Evolutionary conservation across 2,113 vertebrate genomes (phyloP).

Genomic region (Upupa epops): DNA sequence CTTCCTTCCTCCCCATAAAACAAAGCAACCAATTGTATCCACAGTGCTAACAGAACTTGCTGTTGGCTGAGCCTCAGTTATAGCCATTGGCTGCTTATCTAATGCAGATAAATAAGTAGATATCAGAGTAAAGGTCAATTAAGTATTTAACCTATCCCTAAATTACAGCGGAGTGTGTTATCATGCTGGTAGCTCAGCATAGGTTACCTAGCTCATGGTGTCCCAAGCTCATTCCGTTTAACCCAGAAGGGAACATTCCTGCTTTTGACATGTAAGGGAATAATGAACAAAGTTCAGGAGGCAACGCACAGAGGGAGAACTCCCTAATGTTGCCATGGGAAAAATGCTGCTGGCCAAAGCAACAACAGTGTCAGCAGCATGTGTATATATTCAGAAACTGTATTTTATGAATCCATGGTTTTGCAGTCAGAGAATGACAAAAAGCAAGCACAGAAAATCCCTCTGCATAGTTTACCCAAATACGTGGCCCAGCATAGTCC

Average conservation of each 20-base stretch:
- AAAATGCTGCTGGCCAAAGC: slow-evolving; percentile 36
- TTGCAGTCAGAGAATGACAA: not conserved
- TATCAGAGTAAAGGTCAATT: slow-evolving; percentile 58
- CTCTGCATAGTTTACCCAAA: not conserved
- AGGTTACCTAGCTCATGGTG: not conserved
- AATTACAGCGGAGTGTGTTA: slow-evolving; percentile 28
- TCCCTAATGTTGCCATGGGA: not conserved
- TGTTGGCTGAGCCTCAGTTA: slow-evolving; percentile 35
- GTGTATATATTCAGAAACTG: not conserved
- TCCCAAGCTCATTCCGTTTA: not conserved
- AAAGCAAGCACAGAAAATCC: not conserved
- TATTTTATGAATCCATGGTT: not conserved
- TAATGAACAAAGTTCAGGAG: slow-evolving; percentile 18
- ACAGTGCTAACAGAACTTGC: slow-evolving; percentile 19
- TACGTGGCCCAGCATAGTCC: not conserved
- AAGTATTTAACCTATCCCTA: slow-evolving; percentile 33
- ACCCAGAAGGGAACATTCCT: slow-evolving; percentile 4
- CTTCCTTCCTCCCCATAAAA: slow-evolving; percentile 41
- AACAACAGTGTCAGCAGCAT: not conserved
- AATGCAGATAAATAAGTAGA: slow-evolving; percentile 43
- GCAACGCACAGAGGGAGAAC: not conserved
- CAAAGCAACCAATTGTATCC: slow-evolving; percentile 31
- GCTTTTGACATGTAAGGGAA: not conserved
- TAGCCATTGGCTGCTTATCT: slow-evolving; percentile 34
- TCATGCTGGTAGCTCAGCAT: not conserved